Base-by-base conservation (phyloP, 2,113 vertebrate species). In the Micronycteris hirsuta region DNA sequence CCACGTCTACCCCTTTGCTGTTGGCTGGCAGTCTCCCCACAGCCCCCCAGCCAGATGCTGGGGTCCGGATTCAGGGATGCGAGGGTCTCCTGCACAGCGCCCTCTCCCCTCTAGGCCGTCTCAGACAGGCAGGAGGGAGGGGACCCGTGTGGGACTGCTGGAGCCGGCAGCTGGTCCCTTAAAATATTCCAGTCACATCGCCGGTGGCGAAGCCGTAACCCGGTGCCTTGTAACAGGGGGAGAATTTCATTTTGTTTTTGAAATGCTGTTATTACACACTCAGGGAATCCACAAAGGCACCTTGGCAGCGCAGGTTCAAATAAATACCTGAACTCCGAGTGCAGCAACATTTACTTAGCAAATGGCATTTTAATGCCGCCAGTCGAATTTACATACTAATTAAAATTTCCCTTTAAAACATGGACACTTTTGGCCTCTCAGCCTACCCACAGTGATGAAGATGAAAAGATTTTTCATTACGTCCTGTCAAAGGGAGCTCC, bases 321-420 rank as follows among this genome's bases (percentile, higher is more conserved):
- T 97, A 98, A 98, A 98, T 96, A 98, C 97, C 98, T 98, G 98
- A 98, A 98, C 97, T 97, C 96, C 0, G 86, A 97, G 94, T 6
- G 68, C 97, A 95, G 98, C 96, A 98, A 97, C 98, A 98, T 98
- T 99, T 98, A 98, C 98, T 98, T 97, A 98, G 98, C 96, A 98
- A 98, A 98, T 98, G 98, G 98, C 98, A 99, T 98, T 98, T 98
- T 98, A 98, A 98, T 98, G 97, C 97, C 90, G 93, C 67, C 93
- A 98, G 97, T 97, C 92, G 96, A 98, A 99, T 99, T 98, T 98
- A 97, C 99, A 99, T 99, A 98, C 98, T 99, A 99, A 99, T 99
- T 98, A 98, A 98, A 98, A 96, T 98, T 97, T 98, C 97, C 97
- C 97, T 98, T 98, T 98, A 98, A 98, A 98, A 98, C 98, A 98